phyloP scores from a whole-genome alignment of 2,113 vertebrate species.

The Suncus etruscus region DNA sequence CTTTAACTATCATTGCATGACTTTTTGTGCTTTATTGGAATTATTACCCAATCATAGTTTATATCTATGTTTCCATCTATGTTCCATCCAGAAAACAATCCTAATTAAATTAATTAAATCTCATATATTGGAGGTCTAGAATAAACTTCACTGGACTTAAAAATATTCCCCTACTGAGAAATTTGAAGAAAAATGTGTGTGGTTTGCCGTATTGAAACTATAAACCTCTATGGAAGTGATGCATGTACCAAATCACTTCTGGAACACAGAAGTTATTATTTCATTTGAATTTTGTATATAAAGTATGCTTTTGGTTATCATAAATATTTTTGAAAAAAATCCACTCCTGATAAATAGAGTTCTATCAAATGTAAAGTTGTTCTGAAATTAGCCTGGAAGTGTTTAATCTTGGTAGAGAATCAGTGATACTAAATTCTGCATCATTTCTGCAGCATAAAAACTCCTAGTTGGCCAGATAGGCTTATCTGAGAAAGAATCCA shows the following conservation, averaged over 20 bases:
- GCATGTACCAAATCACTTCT: background rate
- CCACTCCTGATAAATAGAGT: background rate
- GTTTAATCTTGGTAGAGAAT: constrained; percentile 1
- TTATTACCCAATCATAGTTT: constrained; percentile 7
- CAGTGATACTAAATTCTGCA: background rate
- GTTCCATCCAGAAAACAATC: constrained; percentile 31
- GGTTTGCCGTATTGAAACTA: constrained; percentile 9
- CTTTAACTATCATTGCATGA: constrained; percentile 54
- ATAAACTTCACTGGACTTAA: constrained; percentile 25
- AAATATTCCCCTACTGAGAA: constrained; percentile 10
- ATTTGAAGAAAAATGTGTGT: background rate
- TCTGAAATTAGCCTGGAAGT: background rate
- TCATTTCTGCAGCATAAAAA: background rate
- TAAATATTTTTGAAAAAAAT: background rate
- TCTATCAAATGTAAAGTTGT: constrained; percentile 7
- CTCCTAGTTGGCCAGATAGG: background rate
- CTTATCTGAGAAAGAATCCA: constrained; percentile 7
- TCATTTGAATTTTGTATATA: background rate
- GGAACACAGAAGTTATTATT: background rate
- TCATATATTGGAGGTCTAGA: constrained; percentile 13
- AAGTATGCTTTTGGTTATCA: constrained; percentile 11
- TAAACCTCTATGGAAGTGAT: background rate
- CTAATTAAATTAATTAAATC: constrained; percentile 56
- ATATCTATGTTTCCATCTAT: constrained; percentile 43
- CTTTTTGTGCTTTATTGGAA: constrained; percentile 55